Conservation (phyloP, 2,113 vertebrate genomes). For the Dicentrarchus labrax region DNA sequence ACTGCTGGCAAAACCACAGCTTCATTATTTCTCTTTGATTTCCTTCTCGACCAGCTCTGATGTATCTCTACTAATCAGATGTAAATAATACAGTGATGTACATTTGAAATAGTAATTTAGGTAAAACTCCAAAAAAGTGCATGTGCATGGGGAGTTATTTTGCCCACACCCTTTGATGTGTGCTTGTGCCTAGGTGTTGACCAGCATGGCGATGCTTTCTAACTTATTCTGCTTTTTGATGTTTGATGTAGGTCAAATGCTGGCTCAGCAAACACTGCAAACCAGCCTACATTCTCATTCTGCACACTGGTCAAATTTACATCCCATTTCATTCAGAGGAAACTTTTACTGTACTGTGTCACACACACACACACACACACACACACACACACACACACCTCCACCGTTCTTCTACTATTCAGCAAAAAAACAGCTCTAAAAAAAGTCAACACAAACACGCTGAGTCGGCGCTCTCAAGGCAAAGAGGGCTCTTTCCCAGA, state of each 20-base stretch:
- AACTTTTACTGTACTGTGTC: slow-evolving; percentile 55
- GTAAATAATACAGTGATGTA: background rate
- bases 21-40: background rate
- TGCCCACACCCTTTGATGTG: slow-evolving; percentile 33
- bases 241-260: slow-evolving; percentile 72
- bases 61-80: background rate
- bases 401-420: slow-evolving; percentile 64
- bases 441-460: slow-evolving; percentile 65
- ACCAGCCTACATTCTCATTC: slow-evolving; percentile 59
- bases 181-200: slow-evolving; percentile 43
- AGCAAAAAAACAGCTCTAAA: slow-evolving; percentile 71
- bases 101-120: slow-evolving; percentile 25
- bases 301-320: slow-evolving; percentile 75
- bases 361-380: slow-evolving; percentile 41
- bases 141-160: background rate
- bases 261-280: slow-evolving; percentile 73
- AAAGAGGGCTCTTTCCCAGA: slow-evolving; percentile 42
- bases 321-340: slow-evolving; percentile 73
- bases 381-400: slow-evolving; percentile 35
- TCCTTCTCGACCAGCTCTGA: background rate
- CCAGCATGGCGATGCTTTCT: slow-evolving; percentile 51
- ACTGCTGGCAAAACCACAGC: background rate
- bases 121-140: slow-evolving; percentile 1
- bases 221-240: slow-evolving; percentile 63
- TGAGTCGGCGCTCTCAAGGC: slow-evolving; percentile 59